These are phyloP conservation scores for Drosophila buzzatii DNA, from an alignment of 2,888 invertebrate genomes.

Conservation along the genomic window DNA sequence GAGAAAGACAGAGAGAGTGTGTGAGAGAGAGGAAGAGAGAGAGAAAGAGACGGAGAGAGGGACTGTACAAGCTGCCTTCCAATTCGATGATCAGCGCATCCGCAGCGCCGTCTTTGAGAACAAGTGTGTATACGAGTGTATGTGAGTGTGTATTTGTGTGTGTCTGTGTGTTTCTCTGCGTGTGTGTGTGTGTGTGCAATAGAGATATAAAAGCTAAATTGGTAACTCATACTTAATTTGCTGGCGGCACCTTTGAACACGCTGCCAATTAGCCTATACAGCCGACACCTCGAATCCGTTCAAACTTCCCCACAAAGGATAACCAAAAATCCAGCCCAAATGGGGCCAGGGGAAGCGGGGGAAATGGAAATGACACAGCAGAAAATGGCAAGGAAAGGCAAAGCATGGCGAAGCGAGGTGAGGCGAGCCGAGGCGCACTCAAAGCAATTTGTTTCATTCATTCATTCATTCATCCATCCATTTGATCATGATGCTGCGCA, in stretches of 20 bases:
- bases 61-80: conserved; percentile 37
- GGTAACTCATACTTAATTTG: conserved; percentile 85
- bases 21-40: conserved; percentile 12
- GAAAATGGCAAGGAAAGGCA: conserved; percentile 54
- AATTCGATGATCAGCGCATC: conserved; percentile 60
- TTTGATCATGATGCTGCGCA: conserved; percentile 59
- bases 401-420: background rate
- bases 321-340: conserved; percentile 22
- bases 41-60: background rate
- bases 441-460: conserved; percentile 74
- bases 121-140: conserved; percentile 27
- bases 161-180: conserved; percentile 8
- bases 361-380: conserved; percentile 75
- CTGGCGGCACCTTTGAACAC: conserved; percentile 85
- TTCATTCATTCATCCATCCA: conserved; percentile 53
- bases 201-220: conserved; percentile 85
- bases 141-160: background rate
- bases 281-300: conserved; percentile 84
- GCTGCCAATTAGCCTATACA: conserved; percentile 85
- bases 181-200: conserved; percentile 66
- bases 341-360: conserved; percentile 2
- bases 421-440: conserved; percentile 30
- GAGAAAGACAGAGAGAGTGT: conserved; percentile 23
- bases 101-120: conserved; percentile 38
- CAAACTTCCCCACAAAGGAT: conserved; percentile 50